Percentiles rank a stretch among this genome's conserved stretches.
Evolutionary conservation across 2,888 invertebrate genomes (phyloP).

Genomic region (Plagiodera versicolora): DNA sequence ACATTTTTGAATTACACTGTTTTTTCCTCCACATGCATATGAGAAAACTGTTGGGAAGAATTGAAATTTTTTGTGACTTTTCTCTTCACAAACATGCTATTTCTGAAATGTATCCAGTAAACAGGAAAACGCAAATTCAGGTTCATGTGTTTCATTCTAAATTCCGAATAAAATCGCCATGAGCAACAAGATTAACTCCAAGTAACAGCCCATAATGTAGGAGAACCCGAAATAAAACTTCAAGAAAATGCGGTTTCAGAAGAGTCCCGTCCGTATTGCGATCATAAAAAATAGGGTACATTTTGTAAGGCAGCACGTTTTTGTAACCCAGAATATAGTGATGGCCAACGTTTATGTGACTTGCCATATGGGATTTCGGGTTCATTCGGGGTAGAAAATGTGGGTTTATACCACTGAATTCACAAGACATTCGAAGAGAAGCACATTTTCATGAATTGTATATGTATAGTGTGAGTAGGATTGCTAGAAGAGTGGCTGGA

Average conservation of each 20-base stretch:
- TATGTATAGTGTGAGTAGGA: no score
- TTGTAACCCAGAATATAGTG: not conserved
- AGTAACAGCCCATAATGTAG: not conserved
- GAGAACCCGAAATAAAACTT: not conserved
- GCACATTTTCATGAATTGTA: no score
- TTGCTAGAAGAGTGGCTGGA: no score
- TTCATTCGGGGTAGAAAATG: not conserved
- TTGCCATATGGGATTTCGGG: not conserved
- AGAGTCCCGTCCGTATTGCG: not conserved
- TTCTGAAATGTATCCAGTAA: no score
- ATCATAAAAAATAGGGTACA: not conserved
- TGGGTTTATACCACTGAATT: not conserved
- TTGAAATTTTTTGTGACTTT: no score
- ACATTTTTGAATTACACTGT: no score
- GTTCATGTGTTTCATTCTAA: not conserved
- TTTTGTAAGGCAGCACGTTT: not conserved
- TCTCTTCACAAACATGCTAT: no score
- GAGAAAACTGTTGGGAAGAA: no score
- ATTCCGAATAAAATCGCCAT: not conserved
- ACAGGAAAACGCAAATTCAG: no score
- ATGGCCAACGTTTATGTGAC: not conserved
- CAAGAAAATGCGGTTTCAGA: not conserved
- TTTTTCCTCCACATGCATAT: no score
- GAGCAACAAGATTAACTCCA: not conserved
- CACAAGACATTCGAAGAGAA: no score